Percentiles rank a stretch among this genome's conserved stretches.
Evolutionary conservation across 1,140 invertebrate species (phyloP).

Genomic region (Zaprionus tsacasi): DNA sequence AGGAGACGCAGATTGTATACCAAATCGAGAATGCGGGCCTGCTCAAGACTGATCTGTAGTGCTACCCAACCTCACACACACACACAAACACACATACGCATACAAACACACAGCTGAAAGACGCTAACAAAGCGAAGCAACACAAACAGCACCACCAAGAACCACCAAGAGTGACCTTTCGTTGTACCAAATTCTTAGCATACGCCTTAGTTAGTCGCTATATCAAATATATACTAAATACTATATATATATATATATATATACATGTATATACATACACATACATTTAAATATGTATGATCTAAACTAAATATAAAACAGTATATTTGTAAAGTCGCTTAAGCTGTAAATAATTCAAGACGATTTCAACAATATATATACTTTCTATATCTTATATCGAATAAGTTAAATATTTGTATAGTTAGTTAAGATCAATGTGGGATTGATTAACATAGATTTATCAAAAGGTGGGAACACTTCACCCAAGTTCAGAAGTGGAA

Average conservation of each 20-base stretch:
- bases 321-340: slow-evolving; percentile 16
- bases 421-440: not conserved
- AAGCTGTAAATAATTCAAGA: slow-evolving; percentile 41
- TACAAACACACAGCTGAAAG: slow-evolving; percentile 59
- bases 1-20: slow-evolving; percentile 93
- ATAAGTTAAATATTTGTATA: not conserved
- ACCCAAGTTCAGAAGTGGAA: too few species aligned
- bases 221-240: slow-evolving; percentile 14
- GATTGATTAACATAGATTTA: not conserved
- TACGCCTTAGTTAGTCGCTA: slow-evolving; percentile 33
- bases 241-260: not conserved
- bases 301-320: slow-evolving; percentile 27
- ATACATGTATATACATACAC: not conserved
- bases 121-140: slow-evolving; percentile 56
- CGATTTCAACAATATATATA: not conserved
- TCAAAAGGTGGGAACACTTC: not conserved
- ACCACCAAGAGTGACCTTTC: slow-evolving; percentile 59
- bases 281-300: slow-evolving; percentile 22
- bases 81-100: slow-evolving; percentile 29
- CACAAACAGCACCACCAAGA: slow-evolving; percentile 43
- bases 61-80: slow-evolving; percentile 30
- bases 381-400: not conserved
- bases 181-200: slow-evolving; percentile 60
- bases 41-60: slow-evolving; percentile 90
- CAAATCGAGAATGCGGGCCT: slow-evolving; percentile 92